Percentiles rank a stretch among this genome's conserved stretches.
Conservation (phyloP, 1,140 invertebrate species). For the Meteorus sp. region DNA sequence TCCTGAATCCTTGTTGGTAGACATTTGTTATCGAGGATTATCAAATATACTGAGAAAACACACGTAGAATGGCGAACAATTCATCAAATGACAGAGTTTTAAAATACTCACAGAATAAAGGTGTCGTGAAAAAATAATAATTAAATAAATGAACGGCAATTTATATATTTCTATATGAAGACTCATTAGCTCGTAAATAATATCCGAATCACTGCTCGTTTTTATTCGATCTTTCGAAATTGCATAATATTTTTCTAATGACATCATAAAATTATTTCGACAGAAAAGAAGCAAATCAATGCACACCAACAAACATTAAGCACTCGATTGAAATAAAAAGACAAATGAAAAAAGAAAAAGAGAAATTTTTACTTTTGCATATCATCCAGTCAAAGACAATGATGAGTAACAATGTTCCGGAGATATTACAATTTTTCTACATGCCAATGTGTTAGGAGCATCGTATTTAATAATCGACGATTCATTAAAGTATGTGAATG, state of each 20-base stretch:
- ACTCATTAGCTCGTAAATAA: slow-evolving; percentile 18
- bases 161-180: slow-evolving; percentile 28
- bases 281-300: slow-evolving; percentile 22
- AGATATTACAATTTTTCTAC: slow-evolving; percentile 23
- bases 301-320: slow-evolving; percentile 2
- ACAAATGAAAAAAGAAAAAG: slow-evolving; percentile 14
- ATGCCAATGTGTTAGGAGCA: slow-evolving; percentile 28
- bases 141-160: slow-evolving; percentile 16
- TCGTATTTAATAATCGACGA: slow-evolving; percentile 14
- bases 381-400: slow-evolving; percentile 33
- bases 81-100: background rate
- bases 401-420: slow-evolving; percentile 12
- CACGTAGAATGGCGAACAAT: background rate
- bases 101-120: background rate
- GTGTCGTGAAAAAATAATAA: slow-evolving; percentile 3
- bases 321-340: slow-evolving; percentile 21
- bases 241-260: slow-evolving; percentile 46
- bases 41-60: background rate
- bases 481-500: slow-evolving; percentile 4
- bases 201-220: slow-evolving; percentile 21
- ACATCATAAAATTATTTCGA: slow-evolving; percentile 9
- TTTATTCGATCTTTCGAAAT: slow-evolving; percentile 29
- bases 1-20: background rate
- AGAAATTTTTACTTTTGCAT: slow-evolving; percentile 11
- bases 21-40: no score